Conservation (phyloP, 2,113 vertebrate genomes). For the Aldabrachelys gigantea region DNA sequence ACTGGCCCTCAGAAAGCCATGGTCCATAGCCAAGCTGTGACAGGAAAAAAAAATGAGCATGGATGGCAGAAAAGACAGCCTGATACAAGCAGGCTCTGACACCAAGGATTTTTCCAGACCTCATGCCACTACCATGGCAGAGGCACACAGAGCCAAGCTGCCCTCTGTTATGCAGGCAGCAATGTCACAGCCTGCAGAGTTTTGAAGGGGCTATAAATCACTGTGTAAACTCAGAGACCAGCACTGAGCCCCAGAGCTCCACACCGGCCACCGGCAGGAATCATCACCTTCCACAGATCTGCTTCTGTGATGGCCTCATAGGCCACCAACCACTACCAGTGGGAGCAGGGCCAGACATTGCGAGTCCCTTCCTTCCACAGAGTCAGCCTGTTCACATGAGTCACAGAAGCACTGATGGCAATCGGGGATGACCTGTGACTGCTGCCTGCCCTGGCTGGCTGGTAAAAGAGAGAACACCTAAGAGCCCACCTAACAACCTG, state of each 20-base stretch:
- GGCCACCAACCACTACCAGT: background rate
- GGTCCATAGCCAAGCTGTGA: background rate
- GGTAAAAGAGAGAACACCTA: background rate
- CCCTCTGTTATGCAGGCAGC: background rate
- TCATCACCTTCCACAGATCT: background rate
- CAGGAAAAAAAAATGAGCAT: background rate
- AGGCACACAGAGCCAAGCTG: background rate
- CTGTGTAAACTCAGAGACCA: background rate
- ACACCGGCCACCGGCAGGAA: background rate
- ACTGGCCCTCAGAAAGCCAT: background rate
- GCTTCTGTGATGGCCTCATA: background rate
- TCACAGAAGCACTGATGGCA: background rate
- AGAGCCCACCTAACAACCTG: background rate
- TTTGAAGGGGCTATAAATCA: background rate
- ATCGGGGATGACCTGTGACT: background rate
- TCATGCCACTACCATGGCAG: too few relatives aligned
- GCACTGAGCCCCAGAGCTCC: background rate
- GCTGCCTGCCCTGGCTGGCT: background rate
- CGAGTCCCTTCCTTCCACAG: background rate
- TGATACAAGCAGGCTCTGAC: background rate
- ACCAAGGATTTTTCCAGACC: background rate
- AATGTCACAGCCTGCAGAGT: background rate
- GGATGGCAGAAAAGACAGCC: background rate
- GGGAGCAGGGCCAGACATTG: background rate
- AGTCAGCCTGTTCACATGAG: background rate